A percentile compares a stretch with the other conserved stretches of the same genome.
These are phyloP conservation scores for Tipula confusa DNA, from an alignment of 2,888 invertebrate genomes.

Conservation along the genomic window DNA sequence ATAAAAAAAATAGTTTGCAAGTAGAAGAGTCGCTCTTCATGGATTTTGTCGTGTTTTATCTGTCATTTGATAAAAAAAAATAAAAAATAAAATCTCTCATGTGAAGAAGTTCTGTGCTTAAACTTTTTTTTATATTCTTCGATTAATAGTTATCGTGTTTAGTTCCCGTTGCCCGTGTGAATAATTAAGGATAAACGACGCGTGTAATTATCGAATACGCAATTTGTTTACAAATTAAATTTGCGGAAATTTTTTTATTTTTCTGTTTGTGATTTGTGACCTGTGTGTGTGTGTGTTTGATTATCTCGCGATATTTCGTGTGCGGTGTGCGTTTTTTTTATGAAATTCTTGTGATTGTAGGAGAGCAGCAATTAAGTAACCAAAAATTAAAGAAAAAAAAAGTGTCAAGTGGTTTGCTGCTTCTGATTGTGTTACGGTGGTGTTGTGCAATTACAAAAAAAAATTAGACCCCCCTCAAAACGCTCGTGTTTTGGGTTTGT, in stretches of 20 bases:
- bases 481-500: not conserved
- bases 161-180: not conserved
- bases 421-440: not conserved
- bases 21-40: constrained; percentile 9
- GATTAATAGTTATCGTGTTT: not conserved
- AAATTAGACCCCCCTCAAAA: no score
- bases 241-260: not conserved
- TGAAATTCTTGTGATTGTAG: not conserved
- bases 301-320: not conserved
- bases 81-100: not conserved
- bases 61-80: not conserved
- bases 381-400: not conserved
- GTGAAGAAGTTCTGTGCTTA: no score
- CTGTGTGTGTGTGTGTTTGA: not conserved
- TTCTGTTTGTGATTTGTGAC: not conserved
- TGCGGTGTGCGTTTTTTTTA: not conserved
- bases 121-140: not conserved
- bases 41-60: constrained; percentile 25
- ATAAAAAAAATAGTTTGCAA: not conserved
- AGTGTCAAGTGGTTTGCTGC: not conserved
- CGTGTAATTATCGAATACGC: not conserved
- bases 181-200: not conserved
- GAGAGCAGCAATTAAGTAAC: not conserved
- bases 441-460: not conserved
- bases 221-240: not conserved